Evolutionary conservation across 2,888 invertebrate genomes (phyloP).

Genomic region (Hydraecia micacea): DNA sequence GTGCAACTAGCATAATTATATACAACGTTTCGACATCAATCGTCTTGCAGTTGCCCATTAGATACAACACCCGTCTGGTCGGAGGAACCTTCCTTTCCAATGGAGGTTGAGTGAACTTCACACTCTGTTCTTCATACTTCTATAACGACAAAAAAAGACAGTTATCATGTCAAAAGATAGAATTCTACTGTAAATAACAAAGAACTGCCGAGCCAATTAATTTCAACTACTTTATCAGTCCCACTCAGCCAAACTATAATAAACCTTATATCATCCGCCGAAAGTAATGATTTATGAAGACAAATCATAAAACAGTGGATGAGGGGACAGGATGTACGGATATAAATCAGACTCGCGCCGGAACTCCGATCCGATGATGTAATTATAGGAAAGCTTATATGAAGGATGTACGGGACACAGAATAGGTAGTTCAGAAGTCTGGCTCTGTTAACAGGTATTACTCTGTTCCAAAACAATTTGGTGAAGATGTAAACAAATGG

Average conservation of each 20-base stretch:
- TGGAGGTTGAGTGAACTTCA: background rate
- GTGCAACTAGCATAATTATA: background rate
- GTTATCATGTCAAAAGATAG: background rate
- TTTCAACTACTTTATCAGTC: background rate
- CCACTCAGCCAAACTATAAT: slow-evolving; percentile 17
- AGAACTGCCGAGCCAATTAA: slow-evolving; percentile 5
- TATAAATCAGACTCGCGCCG: slow-evolving; percentile 61
- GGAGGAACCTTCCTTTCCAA: background rate
- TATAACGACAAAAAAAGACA: background rate
- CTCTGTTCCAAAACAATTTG: background rate
- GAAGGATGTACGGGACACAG: slow-evolving; percentile 8
- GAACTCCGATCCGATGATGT: slow-evolving; percentile 52
- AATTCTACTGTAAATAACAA: background rate
- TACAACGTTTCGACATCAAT: background rate
- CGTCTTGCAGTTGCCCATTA: background rate
- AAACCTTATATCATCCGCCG: slow-evolving; percentile 18
- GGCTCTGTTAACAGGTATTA: background rate
- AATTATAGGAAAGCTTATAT: slow-evolving; percentile 57
- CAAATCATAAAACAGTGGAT: slow-evolving; percentile 60
- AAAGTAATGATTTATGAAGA: slow-evolving; percentile 53
- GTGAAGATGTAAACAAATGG: no score
- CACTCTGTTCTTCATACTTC: no score
- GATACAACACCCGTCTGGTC: background rate
- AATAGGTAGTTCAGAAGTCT: slow-evolving; percentile 4
- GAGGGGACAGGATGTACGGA: slow-evolving; percentile 49